Evolutionary conservation across 2,113 vertebrate genomes (phyloP).

Genomic region (Stegostoma tigrinum): DNA sequence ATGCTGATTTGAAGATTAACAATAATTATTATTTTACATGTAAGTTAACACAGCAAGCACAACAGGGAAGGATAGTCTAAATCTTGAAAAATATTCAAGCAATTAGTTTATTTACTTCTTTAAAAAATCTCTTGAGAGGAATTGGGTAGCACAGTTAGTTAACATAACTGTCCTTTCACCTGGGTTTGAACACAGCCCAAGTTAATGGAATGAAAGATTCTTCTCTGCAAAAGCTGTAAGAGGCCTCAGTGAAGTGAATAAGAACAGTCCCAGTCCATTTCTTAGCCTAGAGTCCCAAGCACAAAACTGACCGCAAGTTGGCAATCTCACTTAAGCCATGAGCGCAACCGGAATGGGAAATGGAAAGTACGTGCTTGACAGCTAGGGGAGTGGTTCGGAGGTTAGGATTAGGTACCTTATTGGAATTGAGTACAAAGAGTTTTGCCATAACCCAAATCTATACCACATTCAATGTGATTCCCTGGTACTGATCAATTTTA

Average conservation of each 20-base stretch:
- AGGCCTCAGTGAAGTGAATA: background rate
- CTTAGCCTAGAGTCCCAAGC: background rate
- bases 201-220: background rate
- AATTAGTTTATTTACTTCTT: background rate
- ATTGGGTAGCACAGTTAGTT: background rate
- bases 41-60: background rate
- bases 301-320: background rate
- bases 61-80: background rate
- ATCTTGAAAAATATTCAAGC: background rate
- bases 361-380: background rate
- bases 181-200: background rate
- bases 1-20: background rate
- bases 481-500: background rate
- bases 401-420: background rate
- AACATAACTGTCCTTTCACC: background rate
- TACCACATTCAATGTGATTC: background rate
- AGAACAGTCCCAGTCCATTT: background rate
- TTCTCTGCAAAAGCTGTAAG: conserved; percentile 3
- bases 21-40: background rate
- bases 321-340: background rate
- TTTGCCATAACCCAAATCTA: background rate
- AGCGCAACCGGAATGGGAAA: background rate
- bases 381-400: background rate
- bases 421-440: background rate
- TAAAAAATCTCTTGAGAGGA: conserved; percentile 7